Percentiles rank a stretch among this genome's conserved stretches.
phyloP scores from a whole-genome alignment of 2,888 invertebrate species.

The Crossocerus cetratus region DNA sequence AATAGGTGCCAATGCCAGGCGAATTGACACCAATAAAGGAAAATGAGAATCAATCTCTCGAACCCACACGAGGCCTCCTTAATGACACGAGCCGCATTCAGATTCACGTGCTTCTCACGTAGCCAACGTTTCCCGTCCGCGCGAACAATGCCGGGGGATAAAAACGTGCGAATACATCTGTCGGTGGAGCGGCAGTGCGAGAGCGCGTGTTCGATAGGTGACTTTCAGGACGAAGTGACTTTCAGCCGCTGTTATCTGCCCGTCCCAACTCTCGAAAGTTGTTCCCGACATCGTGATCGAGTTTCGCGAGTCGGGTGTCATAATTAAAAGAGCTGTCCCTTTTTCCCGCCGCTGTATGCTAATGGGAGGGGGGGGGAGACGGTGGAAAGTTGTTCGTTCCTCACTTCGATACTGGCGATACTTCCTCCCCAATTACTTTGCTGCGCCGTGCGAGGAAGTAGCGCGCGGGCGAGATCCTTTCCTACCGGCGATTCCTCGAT shows the following conservation, averaged over 20 bases:
- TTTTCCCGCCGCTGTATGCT: conserved; percentile 18
- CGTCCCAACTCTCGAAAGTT: conserved; percentile 8
- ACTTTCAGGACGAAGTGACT: neutral
- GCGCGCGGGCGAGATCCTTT: conserved; percentile 20
- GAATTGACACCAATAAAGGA: neutral
- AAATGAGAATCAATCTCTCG: neutral
- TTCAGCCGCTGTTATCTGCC: neutral
- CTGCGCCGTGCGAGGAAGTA: neutral
- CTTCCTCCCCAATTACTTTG: conserved; percentile 22
- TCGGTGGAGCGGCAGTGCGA: neutral
- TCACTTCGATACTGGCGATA: conserved; percentile 1
- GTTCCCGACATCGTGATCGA: conserved; percentile 29
- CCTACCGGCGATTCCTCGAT: conserved; percentile 22
- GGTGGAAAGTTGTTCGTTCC: too few relatives aligned
- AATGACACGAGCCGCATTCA: neutral
- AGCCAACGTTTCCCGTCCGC: neutral
- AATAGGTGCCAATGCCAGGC: neutral
- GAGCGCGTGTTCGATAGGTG: neutral
- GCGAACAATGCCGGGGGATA: neutral
- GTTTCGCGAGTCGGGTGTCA: conserved; percentile 22
- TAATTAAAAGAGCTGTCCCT: conserved; percentile 21
- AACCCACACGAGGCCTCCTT: neutral
- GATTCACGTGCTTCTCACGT: neutral
- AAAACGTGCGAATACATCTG: neutral
- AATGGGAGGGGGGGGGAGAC: conserved; percentile 35